Conservation (phyloP, 2,888 invertebrate species). For the Nephrotoma appendiculata region DNA sequence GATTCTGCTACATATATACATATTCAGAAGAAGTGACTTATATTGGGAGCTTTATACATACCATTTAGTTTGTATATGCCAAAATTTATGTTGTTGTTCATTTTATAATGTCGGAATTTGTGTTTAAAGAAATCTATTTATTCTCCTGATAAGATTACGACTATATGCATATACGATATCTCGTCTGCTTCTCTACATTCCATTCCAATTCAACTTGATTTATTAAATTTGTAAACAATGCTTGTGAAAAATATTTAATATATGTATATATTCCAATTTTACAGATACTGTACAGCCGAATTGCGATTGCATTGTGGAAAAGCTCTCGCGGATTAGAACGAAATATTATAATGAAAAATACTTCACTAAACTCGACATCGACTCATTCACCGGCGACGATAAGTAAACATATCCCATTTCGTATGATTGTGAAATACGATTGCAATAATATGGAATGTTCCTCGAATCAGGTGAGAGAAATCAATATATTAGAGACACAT, state of each 20-base stretch:
- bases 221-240: no score
- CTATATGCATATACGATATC: not conserved
- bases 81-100: no score
- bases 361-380: constrained; percentile 16
- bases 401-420: constrained; percentile 23
- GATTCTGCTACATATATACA: not conserved
- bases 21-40: not conserved
- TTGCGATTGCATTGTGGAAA: constrained; percentile 72
- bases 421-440: constrained; percentile 20
- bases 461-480: constrained; percentile 25
- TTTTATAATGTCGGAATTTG: not conserved
- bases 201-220: not conserved
- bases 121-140: not conserved
- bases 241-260: not conserved
- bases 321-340: constrained; percentile 51
- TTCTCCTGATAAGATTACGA: not conserved
- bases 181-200: not conserved
- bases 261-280: constrained; percentile 10
- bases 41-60: not conserved
- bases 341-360: constrained; percentile 29
- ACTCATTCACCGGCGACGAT: constrained; percentile 20
- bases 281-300: constrained; percentile 65
- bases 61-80: not conserved
- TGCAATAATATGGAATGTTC: constrained; percentile 31
- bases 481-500: not conserved